These are phyloP conservation scores for Numida meleagris DNA, from an alignment of 2,113 vertebrate species.

Conservation along the genomic window DNA sequence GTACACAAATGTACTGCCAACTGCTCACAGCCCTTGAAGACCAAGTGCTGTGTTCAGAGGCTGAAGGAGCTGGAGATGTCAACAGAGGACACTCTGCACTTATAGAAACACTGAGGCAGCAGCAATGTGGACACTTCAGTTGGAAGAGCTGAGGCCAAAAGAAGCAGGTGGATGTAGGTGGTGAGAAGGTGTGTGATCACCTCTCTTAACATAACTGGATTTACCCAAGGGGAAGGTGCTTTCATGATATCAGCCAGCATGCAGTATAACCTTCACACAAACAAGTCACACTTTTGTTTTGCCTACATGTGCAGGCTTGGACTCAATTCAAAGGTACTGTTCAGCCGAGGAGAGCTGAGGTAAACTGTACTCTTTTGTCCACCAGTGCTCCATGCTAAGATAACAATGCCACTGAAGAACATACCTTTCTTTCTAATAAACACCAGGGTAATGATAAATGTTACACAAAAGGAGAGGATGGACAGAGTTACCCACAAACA, in stretches of 20 bases:
- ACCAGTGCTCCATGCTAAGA: neutral
- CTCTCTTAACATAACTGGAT: neutral
- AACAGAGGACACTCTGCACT: neutral
- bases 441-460: rapidly evolving
- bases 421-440: neutral
- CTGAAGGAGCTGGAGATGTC: neutral
- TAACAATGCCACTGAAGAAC: neutral
- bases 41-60: neutral
- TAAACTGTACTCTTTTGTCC: neutral
- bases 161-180: neutral
- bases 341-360: neutral
- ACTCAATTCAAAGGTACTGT: neutral
- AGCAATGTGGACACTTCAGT: rapidly evolving
- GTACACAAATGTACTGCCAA: slow-evolving; percentile 1
- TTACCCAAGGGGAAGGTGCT: neutral
- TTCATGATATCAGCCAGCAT: neutral
- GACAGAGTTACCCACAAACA: neutral
- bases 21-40: neutral
- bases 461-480: neutral
- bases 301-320: neutral
- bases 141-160: neutral
- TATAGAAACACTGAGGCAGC: neutral
- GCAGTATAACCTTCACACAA: neutral
- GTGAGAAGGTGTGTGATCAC: neutral
- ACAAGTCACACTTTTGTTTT: neutral